These are phyloP conservation scores for Parambassis ranga DNA, from an alignment of 2,797 vertebrate genomes.

Conservation along the genomic window DNA sequence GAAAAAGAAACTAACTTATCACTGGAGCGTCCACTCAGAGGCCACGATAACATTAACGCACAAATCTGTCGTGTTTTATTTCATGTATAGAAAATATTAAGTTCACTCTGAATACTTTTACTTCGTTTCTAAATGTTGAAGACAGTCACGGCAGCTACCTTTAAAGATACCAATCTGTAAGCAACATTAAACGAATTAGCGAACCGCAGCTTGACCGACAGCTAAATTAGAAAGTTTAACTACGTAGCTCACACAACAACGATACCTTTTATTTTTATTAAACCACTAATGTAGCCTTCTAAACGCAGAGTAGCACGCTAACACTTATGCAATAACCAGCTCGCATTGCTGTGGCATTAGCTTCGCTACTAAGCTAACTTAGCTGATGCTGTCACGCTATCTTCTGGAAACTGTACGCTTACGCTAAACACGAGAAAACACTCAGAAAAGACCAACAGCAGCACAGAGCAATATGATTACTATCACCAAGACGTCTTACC, in stretches of 20 bases:
- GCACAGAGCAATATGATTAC: rapidly evolving
- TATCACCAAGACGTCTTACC: slow-evolving; percentile 60
- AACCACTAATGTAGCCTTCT: background rate
- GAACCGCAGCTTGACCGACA: background rate
- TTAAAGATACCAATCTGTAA: background rate
- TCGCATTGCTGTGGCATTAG: slow-evolving; percentile 39
- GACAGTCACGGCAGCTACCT: background rate
- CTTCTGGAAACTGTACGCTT: slow-evolving; percentile 44
- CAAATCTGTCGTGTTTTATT: background rate
- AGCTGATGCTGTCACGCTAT: slow-evolving; percentile 74
- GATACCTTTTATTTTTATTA: too few relatives aligned
- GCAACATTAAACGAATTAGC: background rate
- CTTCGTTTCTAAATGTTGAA: background rate
- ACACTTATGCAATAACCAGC: slow-evolving; percentile 46
- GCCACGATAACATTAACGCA: background rate
- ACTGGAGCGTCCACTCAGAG: background rate
- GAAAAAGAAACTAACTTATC: slow-evolving; percentile 9
- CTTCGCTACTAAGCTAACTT: slow-evolving; percentile 58
- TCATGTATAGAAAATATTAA: too few relatives aligned
- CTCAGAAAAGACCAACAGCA: background rate
- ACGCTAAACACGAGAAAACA: background rate
- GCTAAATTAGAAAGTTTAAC: background rate
- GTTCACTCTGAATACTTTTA: background rate
- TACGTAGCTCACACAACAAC: background rate
- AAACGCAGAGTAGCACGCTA: slow-evolving; percentile 15